Evolutionary conservation across 2,797 vertebrate genomes (phyloP).

Genomic region (Paratrypauchen microcephalus): DNA sequence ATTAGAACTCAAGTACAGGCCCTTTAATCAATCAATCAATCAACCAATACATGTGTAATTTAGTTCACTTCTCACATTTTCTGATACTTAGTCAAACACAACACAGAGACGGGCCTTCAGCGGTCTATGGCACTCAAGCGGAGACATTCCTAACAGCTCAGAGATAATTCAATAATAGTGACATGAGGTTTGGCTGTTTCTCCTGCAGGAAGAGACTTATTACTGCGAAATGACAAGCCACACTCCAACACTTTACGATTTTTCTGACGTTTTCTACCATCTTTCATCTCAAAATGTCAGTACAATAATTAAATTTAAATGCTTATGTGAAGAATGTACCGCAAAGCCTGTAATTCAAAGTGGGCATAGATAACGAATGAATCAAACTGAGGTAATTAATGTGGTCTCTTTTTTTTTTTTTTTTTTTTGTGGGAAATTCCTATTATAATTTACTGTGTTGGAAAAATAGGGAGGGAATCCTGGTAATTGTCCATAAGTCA

Average conservation of each 20-base stretch:
- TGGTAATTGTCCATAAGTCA: neutral
- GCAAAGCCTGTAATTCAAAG: neutral
- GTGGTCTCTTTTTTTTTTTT: too few relatives aligned
- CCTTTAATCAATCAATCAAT: neutral
- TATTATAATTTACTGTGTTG: neutral
- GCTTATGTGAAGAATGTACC: neutral
- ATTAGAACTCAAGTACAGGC: too few relatives aligned
- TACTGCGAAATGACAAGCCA: conserved; percentile 6
- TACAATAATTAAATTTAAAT: neutral
- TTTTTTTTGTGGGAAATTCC: neutral
- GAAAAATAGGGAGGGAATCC: neutral
- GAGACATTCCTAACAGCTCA: neutral
- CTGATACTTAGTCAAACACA: neutral
- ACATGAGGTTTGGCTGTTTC: neutral
- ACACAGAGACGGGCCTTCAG: neutral
- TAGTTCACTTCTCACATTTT: neutral
- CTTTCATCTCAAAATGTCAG: neutral
- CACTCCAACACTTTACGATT: neutral
- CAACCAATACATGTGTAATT: neutral
- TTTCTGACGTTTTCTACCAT: neutral
- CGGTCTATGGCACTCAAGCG: neutral
- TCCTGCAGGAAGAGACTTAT: conserved; percentile 25
- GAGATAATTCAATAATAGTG: conserved; percentile 29
- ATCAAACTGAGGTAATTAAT: neutral
- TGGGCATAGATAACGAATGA: neutral